Evolutionary conservation across 1,140 invertebrate genomes (phyloP).

Genomic region (Lepidurus packardi): DNA sequence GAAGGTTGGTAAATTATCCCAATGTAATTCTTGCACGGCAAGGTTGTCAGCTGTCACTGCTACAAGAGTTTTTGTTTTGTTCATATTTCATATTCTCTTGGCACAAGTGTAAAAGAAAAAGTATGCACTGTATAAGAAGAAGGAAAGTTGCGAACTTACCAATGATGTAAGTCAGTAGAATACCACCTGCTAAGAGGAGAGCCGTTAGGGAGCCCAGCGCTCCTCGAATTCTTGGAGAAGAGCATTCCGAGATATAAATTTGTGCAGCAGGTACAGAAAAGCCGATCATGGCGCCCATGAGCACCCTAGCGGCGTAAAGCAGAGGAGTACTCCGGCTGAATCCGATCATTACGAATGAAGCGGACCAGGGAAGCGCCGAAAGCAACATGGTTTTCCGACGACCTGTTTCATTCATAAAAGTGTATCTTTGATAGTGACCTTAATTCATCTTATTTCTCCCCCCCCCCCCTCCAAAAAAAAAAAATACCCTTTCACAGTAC

Average conservation of each 20-base stretch:
- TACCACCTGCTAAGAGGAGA: conserved; percentile 66
- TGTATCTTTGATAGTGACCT: no score
- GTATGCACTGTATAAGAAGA: not conserved
- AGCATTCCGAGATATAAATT: conserved; percentile 62
- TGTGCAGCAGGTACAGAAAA: conserved; percentile 55
- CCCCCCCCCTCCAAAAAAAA: no score
- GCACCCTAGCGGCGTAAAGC: conserved; percentile 56
- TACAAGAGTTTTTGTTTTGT: no score
- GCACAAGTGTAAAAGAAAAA: not conserved
- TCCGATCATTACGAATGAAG: conserved; percentile 1
- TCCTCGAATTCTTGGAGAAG: conserved; percentile 61
- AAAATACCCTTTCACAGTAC: no score
- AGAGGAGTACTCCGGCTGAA: not conserved
- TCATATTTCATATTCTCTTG: no score
- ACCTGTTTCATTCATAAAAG: not conserved
- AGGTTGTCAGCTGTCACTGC: no score
- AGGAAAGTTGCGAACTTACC: conserved; percentile 19
- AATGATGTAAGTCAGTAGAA: conserved; percentile 54
- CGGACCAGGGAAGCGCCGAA: not conserved
- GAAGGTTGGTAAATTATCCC: no score
- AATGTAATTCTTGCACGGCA: no score
- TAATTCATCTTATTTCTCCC: no score
- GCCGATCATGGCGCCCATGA: conserved; percentile 59
- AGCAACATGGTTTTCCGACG: conserved; percentile 12
- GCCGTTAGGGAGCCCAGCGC: conserved; percentile 74